Percentiles rank a stretch among this genome's conserved stretches.
Conservation (phyloP, 2,113 vertebrate species). For the Ptychochromis oligacanthus region DNA sequence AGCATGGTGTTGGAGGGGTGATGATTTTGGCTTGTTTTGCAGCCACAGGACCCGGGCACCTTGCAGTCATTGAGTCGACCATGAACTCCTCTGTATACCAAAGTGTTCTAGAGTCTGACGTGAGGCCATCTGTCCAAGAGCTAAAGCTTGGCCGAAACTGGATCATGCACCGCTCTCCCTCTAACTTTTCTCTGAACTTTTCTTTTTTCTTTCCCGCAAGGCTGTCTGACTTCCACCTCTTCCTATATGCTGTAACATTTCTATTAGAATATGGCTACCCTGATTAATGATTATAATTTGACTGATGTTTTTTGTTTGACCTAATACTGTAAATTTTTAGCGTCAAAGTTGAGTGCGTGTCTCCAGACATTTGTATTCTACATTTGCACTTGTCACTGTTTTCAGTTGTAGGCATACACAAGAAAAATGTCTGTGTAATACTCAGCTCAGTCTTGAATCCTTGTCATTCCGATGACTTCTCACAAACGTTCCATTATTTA, state of each 20-base stretch:
- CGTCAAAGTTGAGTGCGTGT: slow-evolving; percentile 26
- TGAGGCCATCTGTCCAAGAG: background rate
- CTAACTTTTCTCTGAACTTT: slow-evolving; percentile 38
- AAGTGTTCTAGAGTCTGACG: background rate
- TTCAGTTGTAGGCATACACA: slow-evolving; percentile 42
- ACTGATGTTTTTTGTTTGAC: slow-evolving; percentile 51
- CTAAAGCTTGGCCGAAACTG: background rate
- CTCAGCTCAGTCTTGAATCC: slow-evolving; percentile 28
- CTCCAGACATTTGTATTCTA: slow-evolving; percentile 56
- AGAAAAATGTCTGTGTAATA: slow-evolving; percentile 38
- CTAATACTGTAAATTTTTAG: slow-evolving; percentile 58
- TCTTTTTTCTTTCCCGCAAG: slow-evolving; percentile 41
- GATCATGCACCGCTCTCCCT: slow-evolving; percentile 24
- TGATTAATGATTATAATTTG: slow-evolving; percentile 36
- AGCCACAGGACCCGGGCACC: background rate
- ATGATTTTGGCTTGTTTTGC: background rate
- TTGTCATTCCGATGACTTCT: slow-evolving; percentile 48
- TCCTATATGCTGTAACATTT: slow-evolving; percentile 17
- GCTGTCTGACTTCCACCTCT: slow-evolving; percentile 13
- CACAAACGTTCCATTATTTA: slow-evolving; percentile 56
- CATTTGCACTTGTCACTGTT: slow-evolving; percentile 43
- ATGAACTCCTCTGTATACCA: too few relatives aligned
- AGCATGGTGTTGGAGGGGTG: background rate
- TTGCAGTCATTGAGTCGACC: background rate
- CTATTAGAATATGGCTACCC: slow-evolving; percentile 30